Conservation (phyloP, 2,797 vertebrate genomes). For the Artibeus jamaicensis region DNA sequence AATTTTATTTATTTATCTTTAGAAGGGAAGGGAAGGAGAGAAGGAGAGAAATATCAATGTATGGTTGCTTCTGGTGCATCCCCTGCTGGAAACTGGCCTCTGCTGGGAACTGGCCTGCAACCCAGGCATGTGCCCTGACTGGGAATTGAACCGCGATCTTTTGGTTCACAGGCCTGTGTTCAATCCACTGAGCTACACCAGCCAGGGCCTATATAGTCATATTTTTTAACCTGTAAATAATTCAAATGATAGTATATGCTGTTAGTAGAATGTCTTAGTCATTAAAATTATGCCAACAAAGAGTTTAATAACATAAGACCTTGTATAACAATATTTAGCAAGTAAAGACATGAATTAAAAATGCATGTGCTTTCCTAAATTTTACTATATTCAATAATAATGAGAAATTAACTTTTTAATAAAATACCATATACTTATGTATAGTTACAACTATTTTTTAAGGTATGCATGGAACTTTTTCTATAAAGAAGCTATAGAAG, state of each 20-base stretch:
- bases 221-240: not conserved
- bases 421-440: not conserved
- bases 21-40: too few species aligned
- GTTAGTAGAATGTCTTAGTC: not conserved
- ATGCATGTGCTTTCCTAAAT: not conserved
- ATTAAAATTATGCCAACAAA: not conserved
- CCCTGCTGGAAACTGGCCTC: too few species aligned
- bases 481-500: not conserved
- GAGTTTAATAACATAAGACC: not conserved
- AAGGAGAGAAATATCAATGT: too few species aligned
- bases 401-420: conserved; percentile 18
- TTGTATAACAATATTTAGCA: not conserved
- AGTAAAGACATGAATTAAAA: not conserved
- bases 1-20: too few species aligned
- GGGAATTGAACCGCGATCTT: too few species aligned
- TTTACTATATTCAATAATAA: not conserved
- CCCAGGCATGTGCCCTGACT: too few species aligned
- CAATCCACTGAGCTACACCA: too few species aligned
- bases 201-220: too few species aligned
- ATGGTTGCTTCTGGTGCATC: too few species aligned
- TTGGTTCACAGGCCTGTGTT: too few species aligned
- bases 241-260: not conserved
- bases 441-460: not conserved
- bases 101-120: too few species aligned
- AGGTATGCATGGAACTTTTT: not conserved